Conservation (phyloP, 2,113 vertebrate genomes). For the Saimiri boliviensis region DNA sequence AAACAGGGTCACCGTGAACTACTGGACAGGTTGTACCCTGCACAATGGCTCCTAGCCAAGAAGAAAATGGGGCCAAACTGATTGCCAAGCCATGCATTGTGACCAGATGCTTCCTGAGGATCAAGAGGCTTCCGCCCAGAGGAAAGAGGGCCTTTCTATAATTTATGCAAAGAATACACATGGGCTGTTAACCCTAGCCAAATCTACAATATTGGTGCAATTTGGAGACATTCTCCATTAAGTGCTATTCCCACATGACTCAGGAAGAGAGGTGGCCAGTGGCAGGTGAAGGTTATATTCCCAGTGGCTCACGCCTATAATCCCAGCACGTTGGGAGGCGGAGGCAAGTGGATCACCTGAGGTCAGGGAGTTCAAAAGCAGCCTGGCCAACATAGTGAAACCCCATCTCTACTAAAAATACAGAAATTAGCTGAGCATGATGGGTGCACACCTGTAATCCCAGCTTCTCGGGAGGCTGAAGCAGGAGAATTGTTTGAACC, state of each 20-base stretch:
- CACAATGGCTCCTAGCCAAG: no score
- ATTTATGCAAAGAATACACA: not conserved
- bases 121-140: not conserved
- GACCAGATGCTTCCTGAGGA: not conserved
- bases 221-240: not conserved
- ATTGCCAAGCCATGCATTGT: not conserved
- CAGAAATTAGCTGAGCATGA: not conserved
- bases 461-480: not conserved
- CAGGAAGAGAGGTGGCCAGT: not conserved
- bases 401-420: not conserved
- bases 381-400: not conserved
- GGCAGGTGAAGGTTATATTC: not conserved
- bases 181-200: not conserved
- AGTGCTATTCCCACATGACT: not conserved
- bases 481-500: not conserved
- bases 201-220: no score
- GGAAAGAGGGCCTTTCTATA: not conserved
- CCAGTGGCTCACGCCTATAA: not conserved
- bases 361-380: not conserved
- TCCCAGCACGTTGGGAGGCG: not conserved
- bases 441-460: not conserved
- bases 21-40: no score
- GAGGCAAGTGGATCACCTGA: not conserved
- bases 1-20: no score
- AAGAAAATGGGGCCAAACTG: not conserved